These are phyloP conservation scores for Microctonus aethiopoides DNA, from an alignment of 2,888 invertebrate species.

Conservation along the genomic window DNA sequence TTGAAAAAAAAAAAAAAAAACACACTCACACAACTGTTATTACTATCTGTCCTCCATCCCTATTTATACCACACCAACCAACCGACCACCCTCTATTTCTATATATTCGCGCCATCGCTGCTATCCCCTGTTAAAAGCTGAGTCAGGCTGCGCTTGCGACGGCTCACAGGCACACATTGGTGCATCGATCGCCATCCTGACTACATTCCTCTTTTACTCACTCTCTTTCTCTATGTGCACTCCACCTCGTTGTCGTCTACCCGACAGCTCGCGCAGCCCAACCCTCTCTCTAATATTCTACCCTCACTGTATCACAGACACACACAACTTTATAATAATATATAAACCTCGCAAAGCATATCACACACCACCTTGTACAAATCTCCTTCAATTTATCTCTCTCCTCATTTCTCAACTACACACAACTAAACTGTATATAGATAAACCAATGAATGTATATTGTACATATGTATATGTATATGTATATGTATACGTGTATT, in stretches of 20 bases:
- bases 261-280: constrained; percentile 37
- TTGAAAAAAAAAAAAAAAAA: neutral
- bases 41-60: neutral
- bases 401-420: constrained; percentile 22
- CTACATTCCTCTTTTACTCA: neutral
- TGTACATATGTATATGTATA: too few relatives aligned
- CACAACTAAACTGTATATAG: neutral
- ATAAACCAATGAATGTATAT: neutral
- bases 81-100: neutral
- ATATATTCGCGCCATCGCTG: neutral
- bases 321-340: constrained; percentile 33
- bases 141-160: constrained; percentile 14
- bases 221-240: constrained; percentile 15
- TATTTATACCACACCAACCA: too few relatives aligned
- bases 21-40: neutral
- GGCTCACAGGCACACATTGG: constrained; percentile 28
- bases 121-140: neutral
- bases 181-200: constrained; percentile 48
- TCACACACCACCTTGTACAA: constrained; percentile 35
- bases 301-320: constrained; percentile 13
- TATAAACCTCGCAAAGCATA: constrained; percentile 42
- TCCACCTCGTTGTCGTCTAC: constrained; percentile 38
- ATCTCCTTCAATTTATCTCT: constrained; percentile 4
- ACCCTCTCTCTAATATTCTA: constrained; percentile 1
- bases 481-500: neutral